These are phyloP conservation scores for Pipistrellus kuhlii DNA, from an alignment of 2,797 vertebrate genomes.

Conservation along the genomic window DNA sequence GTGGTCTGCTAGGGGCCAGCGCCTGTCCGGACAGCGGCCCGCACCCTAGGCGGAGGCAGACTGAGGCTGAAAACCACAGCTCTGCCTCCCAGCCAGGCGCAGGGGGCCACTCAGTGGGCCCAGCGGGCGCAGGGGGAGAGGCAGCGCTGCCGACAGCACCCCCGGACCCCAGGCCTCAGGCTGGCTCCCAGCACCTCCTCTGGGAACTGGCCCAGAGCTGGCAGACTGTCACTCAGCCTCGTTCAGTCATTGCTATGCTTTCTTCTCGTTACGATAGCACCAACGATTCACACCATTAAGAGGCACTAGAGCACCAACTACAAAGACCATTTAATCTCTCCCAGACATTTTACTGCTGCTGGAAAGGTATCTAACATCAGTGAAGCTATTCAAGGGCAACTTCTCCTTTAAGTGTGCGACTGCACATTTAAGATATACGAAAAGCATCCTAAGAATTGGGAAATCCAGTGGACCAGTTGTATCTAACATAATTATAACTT, in stretches of 20 bases:
- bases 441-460: conserved; percentile 40
- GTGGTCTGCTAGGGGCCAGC: background rate
- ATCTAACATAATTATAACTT: background rate
- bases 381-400: no score
- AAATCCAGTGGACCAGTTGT: background rate
- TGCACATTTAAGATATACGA: conserved; percentile 33
- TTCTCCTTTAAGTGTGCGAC: no score
- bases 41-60: background rate
- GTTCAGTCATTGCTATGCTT: no score
- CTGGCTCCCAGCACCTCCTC: background rate
- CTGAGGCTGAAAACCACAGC: background rate
- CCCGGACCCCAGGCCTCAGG: background rate
- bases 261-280: no score
- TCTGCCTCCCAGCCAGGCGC: background rate
- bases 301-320: no score
- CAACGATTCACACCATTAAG: no score
- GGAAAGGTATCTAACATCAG: no score
- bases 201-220: no score
- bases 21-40: background rate
- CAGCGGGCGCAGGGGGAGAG: accelerated
- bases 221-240: no score
- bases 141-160: background rate
- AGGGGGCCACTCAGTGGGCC: background rate
- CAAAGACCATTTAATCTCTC: no score
- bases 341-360: no score